Percentiles rank a stretch among this genome's conserved stretches.
Conservation (phyloP, 2,113 vertebrate genomes). For the Periophthalmodon schlosseri region DNA sequence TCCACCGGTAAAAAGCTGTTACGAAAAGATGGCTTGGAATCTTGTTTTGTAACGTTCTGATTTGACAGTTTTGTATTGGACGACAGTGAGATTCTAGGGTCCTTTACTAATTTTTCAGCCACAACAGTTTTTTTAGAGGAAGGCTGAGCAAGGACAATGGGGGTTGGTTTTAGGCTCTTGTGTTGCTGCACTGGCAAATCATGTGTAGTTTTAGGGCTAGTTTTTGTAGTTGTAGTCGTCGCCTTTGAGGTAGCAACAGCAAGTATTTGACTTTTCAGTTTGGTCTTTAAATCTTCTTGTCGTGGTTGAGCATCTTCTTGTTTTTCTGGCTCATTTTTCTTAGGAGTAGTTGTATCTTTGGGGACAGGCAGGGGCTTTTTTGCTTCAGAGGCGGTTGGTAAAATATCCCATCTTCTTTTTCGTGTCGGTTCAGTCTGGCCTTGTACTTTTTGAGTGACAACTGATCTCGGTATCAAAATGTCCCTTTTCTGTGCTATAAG, state of each 20-base stretch:
- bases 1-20: not conserved
- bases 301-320: not conserved
- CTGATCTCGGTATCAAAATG: conserved; percentile 13
- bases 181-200: conserved; percentile 9
- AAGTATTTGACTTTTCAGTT: not conserved
- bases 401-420: not conserved
- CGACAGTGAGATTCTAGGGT: not conserved
- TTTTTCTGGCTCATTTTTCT: conserved; percentile 11
- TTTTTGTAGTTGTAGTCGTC: conserved; percentile 5
- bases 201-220: not conserved
- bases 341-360: not conserved
- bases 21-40: not conserved
- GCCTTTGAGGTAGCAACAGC: not conserved
- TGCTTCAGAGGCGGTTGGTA: conserved; percentile 6
- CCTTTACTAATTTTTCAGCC: conserved; percentile 17
- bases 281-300: conserved; percentile 8
- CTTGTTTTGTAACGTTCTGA: conserved; percentile 16
- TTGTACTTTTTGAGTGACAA: conserved; percentile 19
- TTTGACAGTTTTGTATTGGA: not conserved
- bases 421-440: not conserved
- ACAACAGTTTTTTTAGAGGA: not conserved
- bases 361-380: not conserved
- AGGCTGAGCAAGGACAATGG: not conserved
- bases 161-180: not conserved
- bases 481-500: conserved; percentile 15